Percentiles rank a stretch among this genome's conserved stretches.
phyloP scores from a whole-genome alignment of 2,797 vertebrate genomes.

The Cephalopachus bancanus region DNA sequence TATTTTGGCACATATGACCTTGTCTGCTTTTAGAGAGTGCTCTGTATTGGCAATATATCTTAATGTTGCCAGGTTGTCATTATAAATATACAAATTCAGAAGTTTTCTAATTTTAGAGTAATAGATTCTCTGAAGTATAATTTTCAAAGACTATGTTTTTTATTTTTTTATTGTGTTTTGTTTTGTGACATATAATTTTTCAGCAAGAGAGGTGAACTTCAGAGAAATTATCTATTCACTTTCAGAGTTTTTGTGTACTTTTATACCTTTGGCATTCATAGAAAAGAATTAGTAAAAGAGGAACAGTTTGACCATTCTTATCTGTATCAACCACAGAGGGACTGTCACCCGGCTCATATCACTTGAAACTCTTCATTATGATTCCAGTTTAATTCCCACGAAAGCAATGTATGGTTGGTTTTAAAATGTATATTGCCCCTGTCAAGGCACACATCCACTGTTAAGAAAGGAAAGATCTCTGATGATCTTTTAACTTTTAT shows the following conservation, averaged over 20 bases:
- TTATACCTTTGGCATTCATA: conserved; percentile 4
- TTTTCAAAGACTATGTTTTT: not conserved
- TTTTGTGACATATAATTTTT: not conserved
- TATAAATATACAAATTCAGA: not conserved
- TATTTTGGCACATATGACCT: not conserved
- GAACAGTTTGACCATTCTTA: not conserved
- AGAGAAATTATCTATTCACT: not conserved
- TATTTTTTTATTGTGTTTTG: not conserved
- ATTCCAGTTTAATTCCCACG: not conserved
- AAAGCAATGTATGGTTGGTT: not conserved
- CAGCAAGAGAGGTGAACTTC: not conserved
- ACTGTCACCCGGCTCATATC: not conserved
- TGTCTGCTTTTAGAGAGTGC: not conserved
- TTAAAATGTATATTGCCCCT: not conserved
- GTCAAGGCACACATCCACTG: not conserved
- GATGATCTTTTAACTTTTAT: conserved; percentile 21
- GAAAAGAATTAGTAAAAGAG: not conserved
- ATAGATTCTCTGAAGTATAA: not conserved
- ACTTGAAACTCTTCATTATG: not conserved
- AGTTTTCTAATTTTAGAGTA: not conserved
- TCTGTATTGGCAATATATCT: not conserved
- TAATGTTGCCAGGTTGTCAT: not conserved
- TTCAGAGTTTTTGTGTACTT: not conserved
- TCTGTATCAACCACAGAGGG: not conserved
- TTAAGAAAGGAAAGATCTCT: not conserved